These are phyloP conservation scores for Anolis apletophallus DNA, from an alignment of 2,797 vertebrate species.

Conservation along the genomic window DNA sequence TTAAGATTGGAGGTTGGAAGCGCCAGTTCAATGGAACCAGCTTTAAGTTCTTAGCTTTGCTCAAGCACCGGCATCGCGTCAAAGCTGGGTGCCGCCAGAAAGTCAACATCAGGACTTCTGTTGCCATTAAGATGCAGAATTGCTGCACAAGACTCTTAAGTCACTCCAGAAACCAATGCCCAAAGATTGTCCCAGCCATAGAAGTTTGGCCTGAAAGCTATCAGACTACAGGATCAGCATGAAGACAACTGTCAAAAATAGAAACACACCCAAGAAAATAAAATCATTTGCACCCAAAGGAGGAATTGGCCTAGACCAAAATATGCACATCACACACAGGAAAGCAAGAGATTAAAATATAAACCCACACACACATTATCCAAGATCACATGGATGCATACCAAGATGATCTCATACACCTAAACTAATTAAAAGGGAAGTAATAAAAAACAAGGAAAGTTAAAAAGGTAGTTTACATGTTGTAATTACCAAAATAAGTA, in stretches of 20 bases:
- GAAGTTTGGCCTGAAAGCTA: background rate
- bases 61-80: background rate
- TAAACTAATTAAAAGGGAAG: constrained; percentile 28
- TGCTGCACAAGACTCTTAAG: background rate
- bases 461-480: constrained; percentile 35
- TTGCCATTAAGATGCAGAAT: background rate
- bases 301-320: constrained; percentile 9
- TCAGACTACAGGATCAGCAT: constrained; percentile 8
- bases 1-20: background rate
- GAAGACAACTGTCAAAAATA: constrained; percentile 24
- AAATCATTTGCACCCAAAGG: constrained; percentile 13
- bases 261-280: background rate
- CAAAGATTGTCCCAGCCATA: constrained; percentile 24
- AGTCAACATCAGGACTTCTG: background rate
- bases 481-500: constrained; percentile 10
- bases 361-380: background rate
- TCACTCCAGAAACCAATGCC: constrained; percentile 9
- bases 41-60: background rate
- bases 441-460: constrained; percentile 1
- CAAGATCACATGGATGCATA: background rate
- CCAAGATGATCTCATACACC: constrained; percentile 6
- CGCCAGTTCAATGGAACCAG: background rate
- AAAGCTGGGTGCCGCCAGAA: background rate
- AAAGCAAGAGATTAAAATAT: background rate
- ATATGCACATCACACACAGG: background rate